phyloP scores from a whole-genome alignment of 2,797 vertebrate genomes.

The Tauraco hartlaubi region DNA sequence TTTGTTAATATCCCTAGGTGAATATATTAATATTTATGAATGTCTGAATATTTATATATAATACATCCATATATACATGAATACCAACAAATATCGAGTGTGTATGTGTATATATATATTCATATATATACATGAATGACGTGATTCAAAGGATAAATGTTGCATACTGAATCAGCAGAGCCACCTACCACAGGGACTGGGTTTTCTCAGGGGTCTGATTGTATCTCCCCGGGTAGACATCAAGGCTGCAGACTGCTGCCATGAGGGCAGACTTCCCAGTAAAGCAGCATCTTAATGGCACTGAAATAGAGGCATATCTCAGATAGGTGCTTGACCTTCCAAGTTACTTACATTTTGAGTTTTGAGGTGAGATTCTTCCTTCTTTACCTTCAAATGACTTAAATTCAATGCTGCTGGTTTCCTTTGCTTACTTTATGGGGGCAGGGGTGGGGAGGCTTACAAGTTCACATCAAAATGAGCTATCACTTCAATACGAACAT shows the following conservation, averaged over 20 bases:
- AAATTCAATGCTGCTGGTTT: not conserved
- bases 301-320: not conserved
- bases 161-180: not conserved
- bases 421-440: not conserved
- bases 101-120: not conserved
- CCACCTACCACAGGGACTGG: not conserved
- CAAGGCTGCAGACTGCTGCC: not conserved
- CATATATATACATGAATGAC: not conserved
- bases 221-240: not conserved
- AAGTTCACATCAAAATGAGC: constrained; percentile 25
- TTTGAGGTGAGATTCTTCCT: not conserved
- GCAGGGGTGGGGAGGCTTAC: not conserved
- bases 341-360: not conserved
- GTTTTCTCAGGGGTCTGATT: not conserved
- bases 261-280: not conserved
- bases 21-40: not conserved
- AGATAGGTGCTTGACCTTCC: not conserved
- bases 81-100: not conserved
- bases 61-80: not conserved
- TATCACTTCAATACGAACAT: constrained; percentile 15
- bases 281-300: not conserved
- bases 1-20: accelerated
- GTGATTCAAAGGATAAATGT: not conserved
- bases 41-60: not conserved
- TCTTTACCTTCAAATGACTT: not conserved